Evolutionary conservation across 2,113 vertebrate genomes (phyloP).

Genomic region (Nothocercus nigrocapillus): DNA sequence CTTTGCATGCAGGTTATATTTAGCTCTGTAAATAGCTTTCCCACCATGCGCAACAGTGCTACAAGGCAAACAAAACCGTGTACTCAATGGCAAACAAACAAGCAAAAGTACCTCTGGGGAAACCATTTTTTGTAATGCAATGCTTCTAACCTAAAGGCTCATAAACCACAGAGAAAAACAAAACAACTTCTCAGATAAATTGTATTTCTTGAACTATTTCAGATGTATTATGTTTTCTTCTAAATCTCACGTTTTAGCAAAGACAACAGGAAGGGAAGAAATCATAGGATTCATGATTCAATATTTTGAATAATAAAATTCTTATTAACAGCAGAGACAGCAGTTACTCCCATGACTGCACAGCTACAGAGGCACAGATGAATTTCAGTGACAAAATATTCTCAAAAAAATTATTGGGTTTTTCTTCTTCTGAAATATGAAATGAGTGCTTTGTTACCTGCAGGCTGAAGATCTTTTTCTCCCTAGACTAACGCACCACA

Average conservation of each 20-base stretch:
- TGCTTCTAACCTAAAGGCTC: background rate
- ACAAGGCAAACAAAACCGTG: conserved; percentile 51
- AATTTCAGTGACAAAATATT: background rate
- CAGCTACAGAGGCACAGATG: background rate
- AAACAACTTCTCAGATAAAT: background rate
- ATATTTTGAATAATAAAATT: background rate
- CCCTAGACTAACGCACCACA: background rate
- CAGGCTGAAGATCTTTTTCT: background rate
- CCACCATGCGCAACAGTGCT: conserved; percentile 39
- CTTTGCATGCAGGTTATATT: conserved; percentile 63
- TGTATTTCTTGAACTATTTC: background rate
- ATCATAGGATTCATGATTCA: background rate
- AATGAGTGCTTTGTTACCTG: background rate
- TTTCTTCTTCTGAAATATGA: background rate
- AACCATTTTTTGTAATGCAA: background rate
- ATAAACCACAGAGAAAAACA: background rate
- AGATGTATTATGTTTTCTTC: background rate
- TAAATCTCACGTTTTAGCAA: background rate
- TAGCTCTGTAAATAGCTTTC: conserved; percentile 46
- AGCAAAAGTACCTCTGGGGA: background rate
- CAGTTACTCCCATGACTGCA: background rate
- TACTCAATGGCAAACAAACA: conserved; percentile 21
- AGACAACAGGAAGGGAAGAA: background rate
- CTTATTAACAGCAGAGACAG: background rate
- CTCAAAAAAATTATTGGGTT: background rate